Evolutionary conservation across 2,797 vertebrate species (phyloP), one percentile per base, ranked within the genome.

Genomic region (Euthynnus affinis): DNA sequence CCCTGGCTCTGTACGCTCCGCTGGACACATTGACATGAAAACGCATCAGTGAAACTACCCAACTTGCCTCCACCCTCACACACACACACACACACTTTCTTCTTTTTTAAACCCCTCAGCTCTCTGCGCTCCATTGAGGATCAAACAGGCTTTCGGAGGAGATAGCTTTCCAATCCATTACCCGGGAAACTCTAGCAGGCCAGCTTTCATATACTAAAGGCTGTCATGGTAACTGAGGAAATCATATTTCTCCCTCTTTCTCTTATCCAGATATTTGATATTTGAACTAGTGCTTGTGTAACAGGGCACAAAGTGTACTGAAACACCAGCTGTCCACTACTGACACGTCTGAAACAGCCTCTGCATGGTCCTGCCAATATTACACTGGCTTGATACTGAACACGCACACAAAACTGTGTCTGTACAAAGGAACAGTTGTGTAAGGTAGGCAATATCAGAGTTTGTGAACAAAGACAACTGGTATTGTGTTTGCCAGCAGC

Each of bases 91-190:
- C 63, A 48, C 71, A 62, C 59, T 37, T 0, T 32, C 69, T 78
- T 56, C 42, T 42, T 66, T 74, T 90, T 90, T 74, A 85, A 86
- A 89, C 64, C 84, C 70, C 52, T 89, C 81, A 68, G 74, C 75
- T 87, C 76, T 76, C 82, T 18, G 37, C 25, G 32, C 80, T 88
- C 71, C 70, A 78, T n/a, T 15, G 44, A 81, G 82, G 87, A 91
- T 93, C 90, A 92, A 92, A 90, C 79, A 72, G 72, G 85, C 83
- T 90, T 93, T 88, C 82, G 77, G 80, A 73, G 61, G 73, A 87
- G 82, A 89, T 70, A 75, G 74, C 81, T 85, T 92, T 93, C 85
- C 88, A 82, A 89, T 87, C 91, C 90, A 91, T 92, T 92, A 89
- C 85, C 84, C 78, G 17, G 68, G 74, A 92, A 81, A 82, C 71